Evolutionary conservation across 2,797 vertebrate genomes (phyloP).

Genomic region (Notolepis coatsorum): DNA sequence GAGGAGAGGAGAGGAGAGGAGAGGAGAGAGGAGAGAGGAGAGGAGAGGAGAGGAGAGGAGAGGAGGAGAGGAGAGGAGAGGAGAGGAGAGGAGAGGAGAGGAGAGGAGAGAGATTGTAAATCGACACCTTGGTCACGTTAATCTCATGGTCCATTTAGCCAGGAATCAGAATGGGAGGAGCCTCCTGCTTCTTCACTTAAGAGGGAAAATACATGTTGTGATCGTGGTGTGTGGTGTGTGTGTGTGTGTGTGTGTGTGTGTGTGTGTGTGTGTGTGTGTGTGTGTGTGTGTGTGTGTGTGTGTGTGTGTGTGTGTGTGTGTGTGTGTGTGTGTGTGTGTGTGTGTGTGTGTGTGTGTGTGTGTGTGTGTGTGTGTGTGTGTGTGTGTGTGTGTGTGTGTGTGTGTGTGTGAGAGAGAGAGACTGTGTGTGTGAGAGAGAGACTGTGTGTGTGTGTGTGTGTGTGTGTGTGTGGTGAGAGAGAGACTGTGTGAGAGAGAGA

Average conservation of each 20-base stretch:
- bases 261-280: conserved; percentile 18
- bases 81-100: conserved; percentile 1
- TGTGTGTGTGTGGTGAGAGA: not conserved
- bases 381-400: not conserved
- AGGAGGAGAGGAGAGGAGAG: too few species aligned
- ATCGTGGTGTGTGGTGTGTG: conserved; percentile 13
- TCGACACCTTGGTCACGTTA: conserved; percentile 79
- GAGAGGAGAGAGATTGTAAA: conserved; percentile 75
- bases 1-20: too few species aligned
- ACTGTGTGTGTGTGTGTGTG: conserved; percentile 41
- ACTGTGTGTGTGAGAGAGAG: too few species aligned
- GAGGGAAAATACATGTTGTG: conserved; percentile 57
- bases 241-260: conserved; percentile 23
- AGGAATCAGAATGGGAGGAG: conserved; percentile 53
- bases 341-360: conserved; percentile 21
- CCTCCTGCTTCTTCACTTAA: conserved; percentile 65
- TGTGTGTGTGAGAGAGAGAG: conserved; percentile 30
- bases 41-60: too few species aligned
- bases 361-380: conserved; percentile 4
- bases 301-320: conserved; percentile 13
- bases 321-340: conserved; percentile 11
- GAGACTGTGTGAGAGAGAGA: not conserved
- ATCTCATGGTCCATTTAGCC: conserved; percentile 81
- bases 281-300: not conserved
- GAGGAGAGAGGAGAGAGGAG: too few species aligned